Conservation (phyloP, 2,888 invertebrate species). For the Sphaeridia pumilis region DNA sequence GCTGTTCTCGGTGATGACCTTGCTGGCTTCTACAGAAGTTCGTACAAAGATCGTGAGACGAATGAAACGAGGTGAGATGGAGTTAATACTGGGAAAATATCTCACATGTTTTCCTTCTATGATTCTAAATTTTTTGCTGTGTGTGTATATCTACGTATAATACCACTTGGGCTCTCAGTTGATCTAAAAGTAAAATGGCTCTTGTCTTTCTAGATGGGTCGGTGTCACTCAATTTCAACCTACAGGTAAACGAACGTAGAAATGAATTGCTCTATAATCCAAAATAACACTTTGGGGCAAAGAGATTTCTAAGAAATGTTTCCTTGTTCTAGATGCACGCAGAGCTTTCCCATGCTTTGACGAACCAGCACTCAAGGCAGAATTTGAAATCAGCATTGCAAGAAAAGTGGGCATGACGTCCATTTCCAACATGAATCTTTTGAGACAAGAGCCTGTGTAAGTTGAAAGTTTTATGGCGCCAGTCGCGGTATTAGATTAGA, state of each 20-base stretch:
- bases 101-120: no score
- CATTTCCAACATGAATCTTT: constrained; percentile 63
- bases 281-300: neutral
- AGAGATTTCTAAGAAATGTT: no score
- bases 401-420: constrained; percentile 58
- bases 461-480: no score
- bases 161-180: no score
- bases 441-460: constrained; percentile 45
- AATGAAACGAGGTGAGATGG: constrained; percentile 55
- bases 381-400: constrained; percentile 64
- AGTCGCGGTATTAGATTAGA: no score
- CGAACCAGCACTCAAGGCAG: constrained; percentile 69
- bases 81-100: neutral
- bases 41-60: constrained; percentile 51
- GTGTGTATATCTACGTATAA: constrained; percentile 9
- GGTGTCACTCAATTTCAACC: constrained; percentile 70
- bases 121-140: no score
- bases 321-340: constrained; percentile 10
- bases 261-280: neutral
- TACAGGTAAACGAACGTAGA: constrained; percentile 43
- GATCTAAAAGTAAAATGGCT: no score
- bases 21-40: constrained; percentile 71
- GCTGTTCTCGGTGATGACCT: constrained; percentile 63
- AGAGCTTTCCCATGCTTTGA: constrained; percentile 75
- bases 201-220: constrained; percentile 51